Evolutionary conservation across 1,140 invertebrate species (phyloP), one percentile per base, ranked within the genome.

Genomic region (Phthorimaea operculella): DNA sequence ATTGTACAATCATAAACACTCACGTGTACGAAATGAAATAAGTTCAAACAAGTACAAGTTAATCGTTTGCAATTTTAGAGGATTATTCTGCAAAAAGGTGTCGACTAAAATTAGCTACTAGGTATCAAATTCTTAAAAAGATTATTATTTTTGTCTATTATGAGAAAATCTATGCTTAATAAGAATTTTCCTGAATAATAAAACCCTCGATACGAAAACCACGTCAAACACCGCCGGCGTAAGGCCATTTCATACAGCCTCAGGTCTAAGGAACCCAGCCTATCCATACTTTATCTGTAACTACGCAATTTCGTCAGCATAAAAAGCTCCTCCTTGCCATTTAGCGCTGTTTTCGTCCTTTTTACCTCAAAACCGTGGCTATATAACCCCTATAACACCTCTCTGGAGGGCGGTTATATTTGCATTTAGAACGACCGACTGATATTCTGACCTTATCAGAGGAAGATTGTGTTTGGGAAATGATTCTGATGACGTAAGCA

Each of bases 351-450:
- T 79, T 79, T 77, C 76, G 70, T 79, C 70, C 77, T 75, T 78
- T 79, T 76, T 77, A 74, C 74, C 74, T 79, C 75, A 76, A 76
- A 78, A 76, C 74, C 71, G 68, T 71, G 63, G 75, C 76, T 70
- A 76, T 81, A 79, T 79, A 75, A 79, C 79, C 74, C 76, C 79
- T 79, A 76, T 81, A 79, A 82, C 76, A 82, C 79, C 74, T 77
- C 79, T 79, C 76, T 59, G 18, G 79, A 76, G 79, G 68, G 66
- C 79, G 71, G 75, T 82, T 69, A 79, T 82, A 82, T 82, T 82
- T 82, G 79, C 79, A 82, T 82, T 82, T 82, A 82, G 76, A 82
- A 66, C 75, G 79, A 79, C 79, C 75, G 72, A 77, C 74, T 79
- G 76, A 79, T 80, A 80, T 82, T 76, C 67, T 77, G 77, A 82